phyloP scores from a whole-genome alignment of 2,113 vertebrate genomes.

The Lampris megalopsis region DNA sequence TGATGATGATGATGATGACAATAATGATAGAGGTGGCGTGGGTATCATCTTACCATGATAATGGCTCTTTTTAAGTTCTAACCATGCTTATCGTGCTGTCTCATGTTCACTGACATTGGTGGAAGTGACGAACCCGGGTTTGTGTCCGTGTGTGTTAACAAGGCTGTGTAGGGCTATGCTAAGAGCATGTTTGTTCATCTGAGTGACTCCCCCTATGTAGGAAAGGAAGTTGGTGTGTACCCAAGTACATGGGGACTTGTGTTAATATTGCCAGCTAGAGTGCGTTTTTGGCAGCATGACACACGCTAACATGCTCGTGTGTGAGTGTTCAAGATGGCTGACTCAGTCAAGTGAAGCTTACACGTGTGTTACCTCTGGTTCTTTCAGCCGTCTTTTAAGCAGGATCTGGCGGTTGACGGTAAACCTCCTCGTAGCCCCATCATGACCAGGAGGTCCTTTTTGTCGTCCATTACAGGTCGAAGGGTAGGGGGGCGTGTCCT shows the following conservation, averaged over 20 bases:
- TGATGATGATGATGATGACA: neutral
- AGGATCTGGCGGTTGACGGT: conserved; percentile 88
- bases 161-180: neutral
- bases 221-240: conserved; percentile 3
- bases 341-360: conserved; percentile 38
- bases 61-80: conserved; percentile 8
- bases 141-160: conserved; percentile 41
- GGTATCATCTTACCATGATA: neutral
- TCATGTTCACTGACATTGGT: neutral
- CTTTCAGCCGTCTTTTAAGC: conserved; percentile 89
- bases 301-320: conserved; percentile 21
- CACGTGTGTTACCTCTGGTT: conserved; percentile 86
- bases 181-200: neutral
- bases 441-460: conserved; percentile 88
- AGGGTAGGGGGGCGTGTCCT: conserved; percentile 88
- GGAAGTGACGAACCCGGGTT: neutral
- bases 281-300: conserved; percentile 42
- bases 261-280: conserved; percentile 26
- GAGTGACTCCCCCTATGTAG: neutral
- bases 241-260: neutral
- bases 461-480: conserved; percentile 89
- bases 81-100: neutral
- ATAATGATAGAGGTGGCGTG: neutral
- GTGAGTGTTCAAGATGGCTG: conserved; percentile 14
- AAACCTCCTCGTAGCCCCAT: conserved; percentile 97